phyloP scores from a whole-genome alignment of 2,113 vertebrate species.

The Pteronura brasiliensis region DNA sequence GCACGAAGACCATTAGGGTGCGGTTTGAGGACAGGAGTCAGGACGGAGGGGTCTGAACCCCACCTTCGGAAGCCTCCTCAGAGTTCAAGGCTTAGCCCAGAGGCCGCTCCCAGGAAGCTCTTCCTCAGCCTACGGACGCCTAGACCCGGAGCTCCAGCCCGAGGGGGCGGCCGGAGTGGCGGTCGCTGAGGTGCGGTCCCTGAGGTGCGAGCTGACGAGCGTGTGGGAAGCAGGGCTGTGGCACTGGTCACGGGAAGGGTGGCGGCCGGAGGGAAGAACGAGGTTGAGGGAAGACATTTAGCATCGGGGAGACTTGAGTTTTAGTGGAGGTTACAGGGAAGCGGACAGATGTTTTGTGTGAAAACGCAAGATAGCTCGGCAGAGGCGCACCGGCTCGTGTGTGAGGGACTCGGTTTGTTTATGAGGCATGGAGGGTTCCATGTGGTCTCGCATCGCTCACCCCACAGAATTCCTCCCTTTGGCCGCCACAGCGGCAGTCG shows the following conservation, averaged over 20 bases:
- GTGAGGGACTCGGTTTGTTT: neutral
- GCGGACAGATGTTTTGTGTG: neutral
- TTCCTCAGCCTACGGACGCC: neutral
- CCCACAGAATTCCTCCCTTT: neutral
- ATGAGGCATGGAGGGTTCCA: neutral
- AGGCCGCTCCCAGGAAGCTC: neutral
- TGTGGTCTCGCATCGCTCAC: neutral
- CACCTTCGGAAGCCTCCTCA: neutral
- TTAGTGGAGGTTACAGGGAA: neutral
- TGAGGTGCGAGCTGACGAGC: neutral
- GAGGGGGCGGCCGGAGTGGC: neutral
- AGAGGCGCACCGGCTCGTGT: neutral
- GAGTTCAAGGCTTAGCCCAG: neutral
- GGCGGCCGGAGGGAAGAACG: neutral
- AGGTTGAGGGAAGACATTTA: neutral
- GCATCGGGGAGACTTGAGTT: neutral
- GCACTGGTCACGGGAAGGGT: neutral
- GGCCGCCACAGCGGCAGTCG: neutral
- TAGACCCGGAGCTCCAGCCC: neutral
- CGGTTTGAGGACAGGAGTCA: neutral
- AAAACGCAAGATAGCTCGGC: neutral
- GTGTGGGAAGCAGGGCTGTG: neutral
- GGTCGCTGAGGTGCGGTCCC: neutral
- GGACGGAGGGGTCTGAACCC: neutral
- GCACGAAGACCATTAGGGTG: neutral